Evolutionary conservation across 2,797 vertebrate species (phyloP).

Genomic region (Coranthus polyacanthus): DNA sequence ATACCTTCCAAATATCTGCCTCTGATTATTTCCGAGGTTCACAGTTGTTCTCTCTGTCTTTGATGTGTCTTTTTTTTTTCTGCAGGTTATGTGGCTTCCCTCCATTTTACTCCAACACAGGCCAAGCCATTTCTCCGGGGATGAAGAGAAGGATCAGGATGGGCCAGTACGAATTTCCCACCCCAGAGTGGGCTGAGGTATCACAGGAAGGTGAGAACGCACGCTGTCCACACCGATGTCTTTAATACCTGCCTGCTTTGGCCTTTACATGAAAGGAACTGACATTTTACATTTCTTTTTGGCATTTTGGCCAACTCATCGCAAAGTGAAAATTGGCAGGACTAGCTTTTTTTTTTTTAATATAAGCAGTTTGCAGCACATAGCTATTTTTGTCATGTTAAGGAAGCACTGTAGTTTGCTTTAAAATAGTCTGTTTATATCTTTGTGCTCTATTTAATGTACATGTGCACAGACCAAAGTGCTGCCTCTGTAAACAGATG

Average conservation of each 20-base stretch:
- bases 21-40: too few relatives aligned
- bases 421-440: constrained; percentile 2
- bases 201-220: constrained; percentile 93
- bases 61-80: background rate
- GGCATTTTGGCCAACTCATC: too few relatives aligned
- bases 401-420: background rate
- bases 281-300: too few relatives aligned
- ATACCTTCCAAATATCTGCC: background rate
- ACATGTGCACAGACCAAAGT: background rate
- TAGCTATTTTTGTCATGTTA: background rate
- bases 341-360: too few relatives aligned
- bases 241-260: too few relatives aligned
- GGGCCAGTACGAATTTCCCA: constrained; percentile 97
- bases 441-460: background rate
- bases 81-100: constrained; percentile 95
- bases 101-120: constrained; percentile 98
- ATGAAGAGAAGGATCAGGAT: constrained; percentile 98
- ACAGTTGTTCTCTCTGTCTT: too few relatives aligned
- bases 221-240: background rate
- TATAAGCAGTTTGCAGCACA: background rate
- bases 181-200: constrained; percentile 96
- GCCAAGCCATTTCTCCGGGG: constrained; percentile 97
- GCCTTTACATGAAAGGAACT: too few relatives aligned
- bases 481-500: constrained; percentile 2
- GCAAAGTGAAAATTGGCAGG: too few relatives aligned